Evolutionary conservation across 2,797 vertebrate species (phyloP), one percentile per base, ranked within the genome.

Genomic region (Pangasius mekongensis): DNA sequence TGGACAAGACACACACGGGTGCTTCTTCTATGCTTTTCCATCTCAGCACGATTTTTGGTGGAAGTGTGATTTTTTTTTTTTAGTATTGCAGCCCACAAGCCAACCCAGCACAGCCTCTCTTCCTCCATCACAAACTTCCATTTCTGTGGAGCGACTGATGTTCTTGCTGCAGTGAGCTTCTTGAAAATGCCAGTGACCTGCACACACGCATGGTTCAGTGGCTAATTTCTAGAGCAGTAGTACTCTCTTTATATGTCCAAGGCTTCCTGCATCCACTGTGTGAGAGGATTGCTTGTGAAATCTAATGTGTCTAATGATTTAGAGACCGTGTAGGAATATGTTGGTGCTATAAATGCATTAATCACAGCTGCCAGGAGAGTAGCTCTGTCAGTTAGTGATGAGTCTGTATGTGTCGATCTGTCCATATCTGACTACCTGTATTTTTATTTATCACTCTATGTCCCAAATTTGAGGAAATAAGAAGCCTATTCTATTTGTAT

Each of bases 21-120:
- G 91, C 94, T 92, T 92, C 92, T 93, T 94, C 91, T 92, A 93
- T 86, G 86, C 58, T 95, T 95, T 94, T 94, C 92, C 94, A 93
- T 95, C 93, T 92, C 94, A 84, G 64, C 67, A 76, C 18, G 82
- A 84, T 62, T 94, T 94, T 93, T 91, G 52, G 92, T 94, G 92
- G 92, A 95, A 94, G 93, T 94, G 90, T 80, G 91, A 90, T 85
- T 93, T 93, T 92, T 90, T 91, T 33, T 58, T 58, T 81, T 81
- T 81, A 43, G 18, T 62, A 62, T 90, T 86, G 87, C 22, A 52
- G 67, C 86, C 74, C 73, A 84, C 49, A 92, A 93, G 89, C 94
- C 87, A 83, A 87, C 86, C 76, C 86, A 58, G 18, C 49, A 62
- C 81, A 54, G 5, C 33, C 54, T 62, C 69, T 36, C 84, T 67